Conservation (phyloP, 2,113 vertebrate species). For the Chaetodon trifascialis region DNA sequence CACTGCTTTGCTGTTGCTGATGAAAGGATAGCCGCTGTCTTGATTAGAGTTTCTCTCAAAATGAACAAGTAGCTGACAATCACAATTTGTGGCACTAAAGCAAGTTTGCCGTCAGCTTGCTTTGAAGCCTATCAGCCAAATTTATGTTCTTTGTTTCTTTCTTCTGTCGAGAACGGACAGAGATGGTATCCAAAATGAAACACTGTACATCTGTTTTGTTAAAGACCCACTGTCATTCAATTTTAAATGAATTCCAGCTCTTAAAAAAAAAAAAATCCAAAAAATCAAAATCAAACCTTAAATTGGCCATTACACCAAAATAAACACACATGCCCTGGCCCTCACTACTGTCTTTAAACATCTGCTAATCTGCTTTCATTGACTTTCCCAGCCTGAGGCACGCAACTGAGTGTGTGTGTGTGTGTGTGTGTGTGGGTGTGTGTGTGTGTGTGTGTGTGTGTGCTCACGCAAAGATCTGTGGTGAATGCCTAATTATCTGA, state of each 20-base stretch:
- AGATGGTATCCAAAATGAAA: neutral
- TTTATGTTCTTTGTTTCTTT: slow-evolving; percentile 2
- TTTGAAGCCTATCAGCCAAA: slow-evolving; percentile 21
- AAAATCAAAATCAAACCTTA: slow-evolving; percentile 37
- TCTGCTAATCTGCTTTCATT: slow-evolving; percentile 75
- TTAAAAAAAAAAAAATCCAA: neutral
- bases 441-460: neutral
- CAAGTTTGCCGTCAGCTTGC: slow-evolving; percentile 18
- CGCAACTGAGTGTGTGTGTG: slow-evolving; percentile 49
- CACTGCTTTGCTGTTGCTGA: slow-evolving; percentile 48
- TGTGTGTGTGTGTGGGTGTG: slow-evolving; percentile 3
- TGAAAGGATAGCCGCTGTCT: slow-evolving; percentile 57
- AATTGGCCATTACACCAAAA: slow-evolving; percentile 56
- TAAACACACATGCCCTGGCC: slow-evolving; percentile 49
- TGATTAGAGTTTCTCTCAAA: slow-evolving; percentile 51
- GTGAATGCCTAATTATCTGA: slow-evolving; percentile 83
- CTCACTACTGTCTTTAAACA: slow-evolving; percentile 74
- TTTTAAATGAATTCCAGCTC: slow-evolving; percentile 15
- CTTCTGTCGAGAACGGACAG: neutral
- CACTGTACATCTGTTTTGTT: neutral
- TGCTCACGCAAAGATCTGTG: slow-evolving; percentile 38
- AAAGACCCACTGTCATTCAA: neutral
- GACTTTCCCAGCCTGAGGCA: slow-evolving; percentile 64
- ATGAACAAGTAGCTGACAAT: slow-evolving; percentile 56
- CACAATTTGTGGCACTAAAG: slow-evolving; percentile 41